Conservation (phyloP, 2,113 vertebrate species). For the Riparia riparia region DNA sequence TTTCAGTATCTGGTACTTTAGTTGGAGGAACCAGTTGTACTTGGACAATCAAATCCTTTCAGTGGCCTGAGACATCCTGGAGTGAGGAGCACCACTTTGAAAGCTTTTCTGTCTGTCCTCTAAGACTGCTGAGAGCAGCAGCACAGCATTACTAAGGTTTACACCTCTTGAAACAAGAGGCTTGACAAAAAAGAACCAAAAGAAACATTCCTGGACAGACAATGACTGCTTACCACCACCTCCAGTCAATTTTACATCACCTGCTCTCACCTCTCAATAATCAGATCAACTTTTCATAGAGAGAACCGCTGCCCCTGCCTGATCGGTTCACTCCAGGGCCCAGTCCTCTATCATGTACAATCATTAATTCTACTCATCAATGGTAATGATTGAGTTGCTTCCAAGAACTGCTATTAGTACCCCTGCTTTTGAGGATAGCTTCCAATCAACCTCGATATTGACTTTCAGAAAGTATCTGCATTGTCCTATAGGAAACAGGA, state of each 20-base stretch:
- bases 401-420: not conserved
- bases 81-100: not conserved
- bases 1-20: not conserved
- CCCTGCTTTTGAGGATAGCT: not conserved
- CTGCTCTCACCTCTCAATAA: not conserved
- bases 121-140: not conserved
- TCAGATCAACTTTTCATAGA: not conserved
- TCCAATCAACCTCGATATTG: not conserved
- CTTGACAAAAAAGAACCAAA: not conserved
- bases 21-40: not conserved
- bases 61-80: not conserved
- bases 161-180: not conserved
- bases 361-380: not conserved
- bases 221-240: not conserved
- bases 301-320: not conserved
- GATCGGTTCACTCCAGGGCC: not conserved
- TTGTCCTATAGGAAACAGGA: not conserved
- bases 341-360: not conserved
- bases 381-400: not conserved
- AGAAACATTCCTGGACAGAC: not conserved
- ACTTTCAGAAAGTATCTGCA: not conserved
- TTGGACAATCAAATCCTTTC: not conserved
- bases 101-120: not conserved
- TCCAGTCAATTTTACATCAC: not conserved
- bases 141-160: not conserved